These are phyloP conservation scores for Chromis chromis DNA, from an alignment of 2,797 vertebrate genomes.

Conservation along the genomic window DNA sequence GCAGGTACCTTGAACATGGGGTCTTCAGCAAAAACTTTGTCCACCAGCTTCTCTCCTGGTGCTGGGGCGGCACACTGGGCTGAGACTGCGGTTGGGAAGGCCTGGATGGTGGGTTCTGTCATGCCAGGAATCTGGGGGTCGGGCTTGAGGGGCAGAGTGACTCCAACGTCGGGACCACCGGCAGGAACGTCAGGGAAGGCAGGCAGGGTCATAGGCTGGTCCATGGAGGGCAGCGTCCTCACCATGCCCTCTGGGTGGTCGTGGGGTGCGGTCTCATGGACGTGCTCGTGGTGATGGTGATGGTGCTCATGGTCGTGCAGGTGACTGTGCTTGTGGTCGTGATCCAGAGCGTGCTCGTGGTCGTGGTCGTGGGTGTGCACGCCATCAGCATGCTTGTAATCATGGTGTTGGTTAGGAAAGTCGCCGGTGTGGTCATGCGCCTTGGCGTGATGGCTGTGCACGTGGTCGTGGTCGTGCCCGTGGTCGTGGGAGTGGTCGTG, in stretches of 20 bases:
- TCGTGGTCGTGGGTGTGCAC: slow-evolving; percentile 81
- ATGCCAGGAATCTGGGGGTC: slow-evolving; percentile 77
- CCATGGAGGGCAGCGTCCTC: slow-evolving; percentile 59
- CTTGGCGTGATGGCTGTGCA: slow-evolving; percentile 74
- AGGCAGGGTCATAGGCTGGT: slow-evolving; percentile 54
- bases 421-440: slow-evolving; percentile 75
- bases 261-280: slow-evolving; percentile 28
- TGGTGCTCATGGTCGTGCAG: slow-evolving; percentile 84
- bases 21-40: slow-evolving; percentile 71
- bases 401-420: slow-evolving; percentile 69
- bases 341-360: slow-evolving; percentile 82
- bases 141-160: slow-evolving; percentile 55
- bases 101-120: slow-evolving; percentile 64
- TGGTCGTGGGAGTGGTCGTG: slow-evolving; percentile 78
- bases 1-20: slow-evolving; percentile 67
- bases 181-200: slow-evolving; percentile 59
- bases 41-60: slow-evolving; percentile 7
- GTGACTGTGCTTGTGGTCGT: slow-evolving; percentile 81
- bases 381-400: slow-evolving; percentile 63
- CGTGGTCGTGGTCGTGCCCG: slow-evolving; percentile 73
- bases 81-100: slow-evolving; percentile 69
- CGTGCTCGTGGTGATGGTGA: slow-evolving; percentile 81
- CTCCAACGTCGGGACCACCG: slow-evolving; percentile 27
- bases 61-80: slow-evolving; percentile 50
- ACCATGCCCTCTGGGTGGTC: slow-evolving; percentile 65